Percentiles rank a stretch among this genome's conserved stretches.
phyloP scores from a whole-genome alignment of 2,888 invertebrate species.

The Chloromyia formosa region DNA sequence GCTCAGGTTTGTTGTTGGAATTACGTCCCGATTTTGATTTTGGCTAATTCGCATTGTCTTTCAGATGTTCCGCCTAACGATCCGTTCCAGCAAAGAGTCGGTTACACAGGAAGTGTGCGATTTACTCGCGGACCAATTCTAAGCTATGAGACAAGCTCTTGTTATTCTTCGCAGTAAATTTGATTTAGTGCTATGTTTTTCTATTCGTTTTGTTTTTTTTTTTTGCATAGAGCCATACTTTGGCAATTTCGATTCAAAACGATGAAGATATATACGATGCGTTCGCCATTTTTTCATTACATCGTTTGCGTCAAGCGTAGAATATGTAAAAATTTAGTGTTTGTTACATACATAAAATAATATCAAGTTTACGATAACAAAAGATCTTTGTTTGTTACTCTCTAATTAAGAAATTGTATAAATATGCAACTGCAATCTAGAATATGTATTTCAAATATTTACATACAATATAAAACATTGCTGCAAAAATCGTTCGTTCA shows the following conservation, averaged over 20 bases:
- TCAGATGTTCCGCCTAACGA: slow-evolving; percentile 98
- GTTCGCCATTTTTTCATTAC: too few species aligned
- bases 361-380: too few species aligned
- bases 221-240: not conserved
- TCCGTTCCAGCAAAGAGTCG: slow-evolving; percentile 95
- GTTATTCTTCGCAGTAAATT: not conserved
- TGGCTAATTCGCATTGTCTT: not conserved
- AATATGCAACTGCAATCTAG: too few species aligned
- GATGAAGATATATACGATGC: not conserved
- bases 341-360: too few species aligned
- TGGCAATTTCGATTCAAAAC: not conserved
- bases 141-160: slow-evolving; percentile 56
- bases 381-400: too few species aligned
- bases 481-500: too few species aligned
- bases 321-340: too few species aligned
- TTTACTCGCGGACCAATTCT: slow-evolving; percentile 95
- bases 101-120: slow-evolving; percentile 94
- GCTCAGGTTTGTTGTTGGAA: slow-evolving; percentile 76
- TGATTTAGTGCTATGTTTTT: not conserved
- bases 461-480: too few species aligned
- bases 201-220: not conserved
- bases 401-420: too few species aligned
- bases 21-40: not conserved
- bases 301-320: too few species aligned
- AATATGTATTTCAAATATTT: too few species aligned